Conservation (phyloP, 2,113 vertebrate species). For the Bubo blakistoni region DNA sequence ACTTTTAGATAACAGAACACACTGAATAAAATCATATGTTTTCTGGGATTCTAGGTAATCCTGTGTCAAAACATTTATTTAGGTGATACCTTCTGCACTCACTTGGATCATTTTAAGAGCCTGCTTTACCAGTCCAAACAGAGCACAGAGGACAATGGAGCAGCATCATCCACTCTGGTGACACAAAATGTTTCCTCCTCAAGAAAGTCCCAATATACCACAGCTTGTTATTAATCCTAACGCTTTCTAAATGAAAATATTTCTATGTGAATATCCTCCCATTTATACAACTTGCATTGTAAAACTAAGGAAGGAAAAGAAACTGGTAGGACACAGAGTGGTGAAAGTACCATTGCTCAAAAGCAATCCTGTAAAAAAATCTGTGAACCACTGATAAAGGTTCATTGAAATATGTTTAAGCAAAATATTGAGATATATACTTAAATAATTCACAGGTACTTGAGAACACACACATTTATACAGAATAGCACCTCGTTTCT, state of each 20-base stretch:
- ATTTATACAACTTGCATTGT: neutral
- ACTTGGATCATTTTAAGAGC: neutral
- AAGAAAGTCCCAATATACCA: neutral
- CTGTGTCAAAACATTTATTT: neutral
- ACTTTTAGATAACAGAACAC: neutral
- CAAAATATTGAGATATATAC: neutral
- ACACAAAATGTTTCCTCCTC: neutral
- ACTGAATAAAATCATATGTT: neutral
- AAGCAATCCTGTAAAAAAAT: neutral
- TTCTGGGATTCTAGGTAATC: neutral
- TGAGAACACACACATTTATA: neutral
- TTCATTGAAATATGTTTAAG: neutral
- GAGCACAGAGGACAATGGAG: neutral
- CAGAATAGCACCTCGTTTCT: neutral
- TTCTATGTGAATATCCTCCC: neutral
- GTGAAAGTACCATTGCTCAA: neutral
- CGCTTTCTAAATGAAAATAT: neutral
- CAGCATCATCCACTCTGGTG: neutral
- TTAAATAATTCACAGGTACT: neutral
- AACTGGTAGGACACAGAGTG: too few species aligned
- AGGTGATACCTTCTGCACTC: neutral
- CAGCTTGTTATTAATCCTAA: neutral
- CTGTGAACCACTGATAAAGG: neutral
- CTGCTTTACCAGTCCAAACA: neutral
- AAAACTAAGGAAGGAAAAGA: neutral